Base-by-base conservation (phyloP, 2,113 vertebrate genomes). In the Dolichallabes microphthalmus region DNA sequence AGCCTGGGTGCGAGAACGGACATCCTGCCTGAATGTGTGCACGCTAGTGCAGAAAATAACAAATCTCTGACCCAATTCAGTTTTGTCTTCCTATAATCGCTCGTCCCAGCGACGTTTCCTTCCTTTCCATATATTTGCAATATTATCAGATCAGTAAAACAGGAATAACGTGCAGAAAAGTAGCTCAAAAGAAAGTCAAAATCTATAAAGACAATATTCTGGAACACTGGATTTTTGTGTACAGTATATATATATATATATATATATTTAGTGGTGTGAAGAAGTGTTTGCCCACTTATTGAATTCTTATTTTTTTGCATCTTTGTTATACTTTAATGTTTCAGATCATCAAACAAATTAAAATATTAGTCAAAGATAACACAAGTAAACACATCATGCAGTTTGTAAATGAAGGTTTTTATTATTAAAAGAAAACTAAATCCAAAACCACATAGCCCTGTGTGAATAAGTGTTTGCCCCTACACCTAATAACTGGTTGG, bases 41-140 rank as follows among this genome's bases (percentile, higher is more conserved):
- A 61, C 73, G 27, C 71, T 60, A 35, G 11, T 55, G 66, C 35
- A 75, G 66, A 84, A 82, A 82, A 86, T 73, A 55, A 83, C 82
- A 86, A 55, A 25, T 80, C 74, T 85, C 73, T 89, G 84, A 87
- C 82, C 83, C 53, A 83, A 77, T 86, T 88, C 77, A 35, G 53
- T 79, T 60, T 79, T 79, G 55, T 60, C 76, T 60, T 60, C 9
- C 55, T 7, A 35, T 3, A 80, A 73, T n/a, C 76, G 15, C 76
- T 76, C 77, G 82, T 79, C 68, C 32, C 45, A 57, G 74, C 53
- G 12, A 35, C 35, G 22, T 58, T 69, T 69, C 63, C 50, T 82
- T 73, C 55, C 25, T 83, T 45, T 73, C 7, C 32, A 53, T 27
- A 52, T 30, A 25, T 61, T 61, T 60, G 60, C 2, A 61, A 60